phyloP scores from a whole-genome alignment of 2,113 vertebrate species.

The Oreochromis aureus region DNA sequence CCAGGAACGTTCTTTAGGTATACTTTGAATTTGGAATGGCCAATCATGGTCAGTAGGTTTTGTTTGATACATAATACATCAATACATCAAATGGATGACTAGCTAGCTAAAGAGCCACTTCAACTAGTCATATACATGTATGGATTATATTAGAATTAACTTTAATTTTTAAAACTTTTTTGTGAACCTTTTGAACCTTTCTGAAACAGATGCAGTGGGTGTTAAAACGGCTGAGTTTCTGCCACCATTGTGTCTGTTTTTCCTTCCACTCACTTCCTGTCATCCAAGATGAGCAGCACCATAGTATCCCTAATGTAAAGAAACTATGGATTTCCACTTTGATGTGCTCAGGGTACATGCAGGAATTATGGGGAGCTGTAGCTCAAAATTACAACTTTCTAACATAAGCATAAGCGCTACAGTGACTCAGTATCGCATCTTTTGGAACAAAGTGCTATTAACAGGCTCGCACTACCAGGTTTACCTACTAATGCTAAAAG shows the following conservation, averaged over 20 bases:
- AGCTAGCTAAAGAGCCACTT: background rate
- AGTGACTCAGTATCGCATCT: background rate
- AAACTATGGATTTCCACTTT: background rate
- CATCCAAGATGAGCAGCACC: background rate
- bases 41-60: background rate
- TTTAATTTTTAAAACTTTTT: background rate
- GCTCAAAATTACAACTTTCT: background rate
- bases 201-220: background rate
- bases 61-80: background rate
- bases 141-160: background rate
- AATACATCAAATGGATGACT: background rate
- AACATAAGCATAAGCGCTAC: accelerated
- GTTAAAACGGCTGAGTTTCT: background rate
- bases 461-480: background rate
- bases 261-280: background rate
- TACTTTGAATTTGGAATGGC: background rate
- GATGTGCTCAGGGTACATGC: background rate
- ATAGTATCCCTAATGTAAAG: background rate
- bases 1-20: background rate
- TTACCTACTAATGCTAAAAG: background rate
- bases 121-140: background rate
- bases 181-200: background rate
- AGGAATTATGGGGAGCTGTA: accelerated
- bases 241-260: background rate
- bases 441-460: background rate